Conservation (phyloP, 2,888 invertebrate species). For the Clunio marinus region DNA sequence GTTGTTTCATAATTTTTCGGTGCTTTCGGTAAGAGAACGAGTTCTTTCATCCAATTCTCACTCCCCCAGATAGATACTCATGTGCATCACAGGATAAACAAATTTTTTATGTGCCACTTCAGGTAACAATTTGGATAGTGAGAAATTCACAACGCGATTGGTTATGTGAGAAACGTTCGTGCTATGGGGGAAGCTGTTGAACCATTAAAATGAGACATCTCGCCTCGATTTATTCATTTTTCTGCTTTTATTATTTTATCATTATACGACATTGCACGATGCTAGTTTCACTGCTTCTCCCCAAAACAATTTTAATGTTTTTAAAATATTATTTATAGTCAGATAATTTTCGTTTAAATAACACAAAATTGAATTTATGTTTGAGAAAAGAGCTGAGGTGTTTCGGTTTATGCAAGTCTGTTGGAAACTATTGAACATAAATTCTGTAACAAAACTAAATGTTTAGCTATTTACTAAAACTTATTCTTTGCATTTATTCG, state of each 20-base stretch:
- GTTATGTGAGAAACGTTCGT: too few relatives aligned
- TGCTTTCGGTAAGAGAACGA: not conserved
- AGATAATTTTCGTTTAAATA: not conserved
- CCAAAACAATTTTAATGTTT: slow-evolving; percentile 3
- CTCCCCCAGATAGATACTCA: not conserved
- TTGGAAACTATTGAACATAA: too few relatives aligned
- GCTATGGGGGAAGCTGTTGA: too few relatives aligned
- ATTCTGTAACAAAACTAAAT: too few relatives aligned
- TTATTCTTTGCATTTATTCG: too few relatives aligned
- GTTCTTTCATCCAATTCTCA: not conserved
- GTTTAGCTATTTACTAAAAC: too few relatives aligned
- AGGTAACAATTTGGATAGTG: not conserved
- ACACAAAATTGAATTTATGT: not conserved
- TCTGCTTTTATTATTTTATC: not conserved
- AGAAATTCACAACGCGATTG: not conserved
- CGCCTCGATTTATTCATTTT: not conserved
- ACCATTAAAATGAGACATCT: slow-evolving; percentile 16
- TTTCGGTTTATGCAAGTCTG: not conserved
- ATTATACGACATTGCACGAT: too few relatives aligned
- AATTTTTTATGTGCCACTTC: not conserved
- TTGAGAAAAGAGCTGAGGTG: not conserved
- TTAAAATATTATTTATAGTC: slow-evolving; percentile 17
- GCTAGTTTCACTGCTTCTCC: not conserved
- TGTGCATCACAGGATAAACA: slow-evolving; percentile 8
- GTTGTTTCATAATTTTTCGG: slow-evolving; percentile 13